Percentiles rank a stretch among this genome's conserved stretches.
Conservation (phyloP, 2,888 invertebrate genomes). For the Drosophila testacea region DNA sequence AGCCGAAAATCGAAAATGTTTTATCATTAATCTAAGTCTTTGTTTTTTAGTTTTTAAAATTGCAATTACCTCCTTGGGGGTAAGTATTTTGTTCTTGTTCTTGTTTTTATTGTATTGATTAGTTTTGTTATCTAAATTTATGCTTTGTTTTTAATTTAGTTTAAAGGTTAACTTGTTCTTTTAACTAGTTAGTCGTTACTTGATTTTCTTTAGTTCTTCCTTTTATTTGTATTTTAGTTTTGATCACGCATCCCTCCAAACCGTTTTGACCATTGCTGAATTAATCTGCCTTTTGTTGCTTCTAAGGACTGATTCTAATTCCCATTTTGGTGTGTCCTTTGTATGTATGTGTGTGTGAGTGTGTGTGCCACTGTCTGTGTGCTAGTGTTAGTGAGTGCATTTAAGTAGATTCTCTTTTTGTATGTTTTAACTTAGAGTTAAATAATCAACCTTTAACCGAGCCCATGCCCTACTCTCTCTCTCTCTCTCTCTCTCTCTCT, state of each 20-base stretch:
- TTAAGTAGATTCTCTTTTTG: slow-evolving; percentile 50
- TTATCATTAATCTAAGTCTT: slow-evolving; percentile 56
- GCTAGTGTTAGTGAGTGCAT: slow-evolving; percentile 46
- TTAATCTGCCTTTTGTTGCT: slow-evolving; percentile 45
- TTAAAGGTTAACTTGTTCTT: slow-evolving; percentile 46
- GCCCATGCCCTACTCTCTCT: slow-evolving; percentile 28
- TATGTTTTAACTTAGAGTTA: slow-evolving; percentile 56
- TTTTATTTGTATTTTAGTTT: slow-evolving; percentile 48
- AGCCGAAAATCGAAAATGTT: slow-evolving; percentile 64
- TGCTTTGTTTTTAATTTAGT: slow-evolving; percentile 30
- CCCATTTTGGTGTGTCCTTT: slow-evolving; percentile 44
- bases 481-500: neutral
- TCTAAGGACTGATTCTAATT: slow-evolving; percentile 56
- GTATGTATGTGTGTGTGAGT: slow-evolving; percentile 30
- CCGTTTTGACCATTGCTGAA: slow-evolving; percentile 76
- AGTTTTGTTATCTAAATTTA: slow-evolving; percentile 59
- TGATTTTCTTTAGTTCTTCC: slow-evolving; percentile 9
- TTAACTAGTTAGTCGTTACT: slow-evolving; percentile 24
- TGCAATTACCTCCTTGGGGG: slow-evolving; percentile 25
- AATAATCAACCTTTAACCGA: slow-evolving; percentile 46
- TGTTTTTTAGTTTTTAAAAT: slow-evolving; percentile 45
- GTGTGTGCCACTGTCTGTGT: slow-evolving; percentile 24
- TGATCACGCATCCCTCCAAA: slow-evolving; percentile 85
- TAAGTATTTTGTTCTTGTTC: slow-evolving; percentile 25
- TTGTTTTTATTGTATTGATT: slow-evolving; percentile 39